Base-by-base conservation (phyloP, 2,888 invertebrate genomes). In the Coelinius sp. region DNA sequence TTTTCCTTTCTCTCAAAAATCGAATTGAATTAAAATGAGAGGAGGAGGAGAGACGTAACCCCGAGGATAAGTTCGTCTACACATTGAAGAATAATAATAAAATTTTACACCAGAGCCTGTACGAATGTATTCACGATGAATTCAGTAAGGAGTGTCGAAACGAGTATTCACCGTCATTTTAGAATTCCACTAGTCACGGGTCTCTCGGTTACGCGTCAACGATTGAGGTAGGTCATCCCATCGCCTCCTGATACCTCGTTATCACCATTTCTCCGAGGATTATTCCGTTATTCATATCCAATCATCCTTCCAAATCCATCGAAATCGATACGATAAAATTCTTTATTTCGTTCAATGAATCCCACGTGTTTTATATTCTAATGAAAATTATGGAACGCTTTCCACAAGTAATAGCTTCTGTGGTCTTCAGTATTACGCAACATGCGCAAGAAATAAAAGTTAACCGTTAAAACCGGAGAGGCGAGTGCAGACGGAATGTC, bases 141-240 rank as follows among this genome's bases (percentile, higher is more conserved):
- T 20, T 20, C 8, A 49, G 8, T 14, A 20, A 56, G 56, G 27
- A 59, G 59, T 35, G 31, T 17, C 31, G 7, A 35, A 59, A 59
- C 59, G 17, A 31, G 59, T 35, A 59, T 20, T 59, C 14, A 6
- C 17, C 31, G 35, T 14, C 59, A 59, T 14, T 35, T 17, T 59
- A 31, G 31, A 35, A 17, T 59, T 59, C 59, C 59, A 31, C 17
- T 17, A 35, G 35, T 59, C 35, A 49, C 49, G 12, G 31, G 31
- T 14, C 31, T 56, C 25, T 25, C 14, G 35, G 2, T 35, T 59
- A 59, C 59, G 59, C 59, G 59, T 31, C 17, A 31, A 10, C 20
- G 20, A 20, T 59, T 59, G 59, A 35, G 59, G 59, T 59, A 59
- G 59, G 59, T 59, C 59, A 59, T 59, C 59, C 59, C 17, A 5